phyloP scores from a whole-genome alignment of 2,797 vertebrate species.

The Sciurus vulgaris region DNA sequence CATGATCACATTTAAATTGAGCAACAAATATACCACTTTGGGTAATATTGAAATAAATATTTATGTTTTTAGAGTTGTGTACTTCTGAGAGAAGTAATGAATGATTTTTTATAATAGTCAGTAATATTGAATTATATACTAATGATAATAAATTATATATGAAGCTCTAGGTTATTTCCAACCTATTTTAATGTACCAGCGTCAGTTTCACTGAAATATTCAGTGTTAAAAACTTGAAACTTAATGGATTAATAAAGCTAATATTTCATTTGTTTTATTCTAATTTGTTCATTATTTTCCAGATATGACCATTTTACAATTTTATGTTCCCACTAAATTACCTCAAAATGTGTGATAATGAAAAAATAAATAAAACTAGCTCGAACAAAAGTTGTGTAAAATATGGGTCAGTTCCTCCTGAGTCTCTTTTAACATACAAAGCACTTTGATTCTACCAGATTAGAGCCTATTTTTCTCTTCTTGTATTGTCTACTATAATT shows the following conservation, averaged over 20 bases:
- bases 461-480: conserved; percentile 1
- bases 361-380: neutral
- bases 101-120: too few species aligned
- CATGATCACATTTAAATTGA: too few species aligned
- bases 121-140: too few species aligned
- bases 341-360: neutral
- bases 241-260: neutral
- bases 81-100: too few species aligned
- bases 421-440: conserved; percentile 15
- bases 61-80: too few species aligned
- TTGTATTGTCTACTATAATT: neutral
- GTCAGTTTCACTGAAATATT: too few species aligned
- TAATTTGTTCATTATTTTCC: conserved; percentile 15
- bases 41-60: too few species aligned
- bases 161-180: too few species aligned
- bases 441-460: neutral
- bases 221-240: too few species aligned
- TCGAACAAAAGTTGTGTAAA: conserved; percentile 10
- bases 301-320: neutral
- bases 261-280: conserved; percentile 29
- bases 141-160: too few species aligned
- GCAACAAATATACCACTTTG: too few species aligned
- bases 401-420: neutral
- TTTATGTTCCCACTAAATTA: neutral
- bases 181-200: too few species aligned